Evolutionary conservation across 2,888 invertebrate genomes (phyloP), one percentile per base, ranked within the genome.

Genomic region (Drosophila rubida): DNA sequence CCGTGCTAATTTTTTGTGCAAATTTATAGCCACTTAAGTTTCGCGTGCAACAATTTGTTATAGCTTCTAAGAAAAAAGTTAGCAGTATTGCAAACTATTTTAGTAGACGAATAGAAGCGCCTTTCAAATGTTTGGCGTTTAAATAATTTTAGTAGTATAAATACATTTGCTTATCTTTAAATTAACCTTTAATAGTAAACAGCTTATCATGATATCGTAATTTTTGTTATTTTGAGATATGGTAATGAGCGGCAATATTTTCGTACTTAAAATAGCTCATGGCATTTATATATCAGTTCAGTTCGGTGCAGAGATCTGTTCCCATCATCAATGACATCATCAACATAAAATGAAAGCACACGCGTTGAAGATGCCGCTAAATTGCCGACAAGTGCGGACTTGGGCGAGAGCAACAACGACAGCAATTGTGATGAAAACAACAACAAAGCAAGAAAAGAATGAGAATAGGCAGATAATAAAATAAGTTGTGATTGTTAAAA

Each of bases 311-410:
- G 19, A 53, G 6, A 45, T 48, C 49, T 49, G 48, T 22, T 54
- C 25, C 46, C 67, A 67, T 32, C 59, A 66, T 62, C 69, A 54
- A 83, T 82, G 81, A 82, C 86, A 86, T 82, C 81, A 82, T 62
- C 86, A 57, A 62, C 59, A 27, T 25, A 6, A 68, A 83, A 77
- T 74, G 62, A 51, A 78, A 55, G 55, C 45, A 80, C 75, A 63
- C 78, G 54, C 55, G 66, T 25, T 41, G 7, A 66, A 81, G 71
- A 79, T 53, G 70, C 58, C 66, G 75, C 50, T 27, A 37, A 75
- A 53, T 58, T 69, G 75, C 67, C 82, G 85, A 64, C 78, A 63
- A 59, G 30, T 51, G 59, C 48, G 62, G 41, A 46, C 25, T 37
- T 45, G 13, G 35, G 14, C 5, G 23, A 23, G 23, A 67, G 45